Evolutionary conservation across 2,888 invertebrate genomes (phyloP).

Genomic region (Operophtera brumata): DNA sequence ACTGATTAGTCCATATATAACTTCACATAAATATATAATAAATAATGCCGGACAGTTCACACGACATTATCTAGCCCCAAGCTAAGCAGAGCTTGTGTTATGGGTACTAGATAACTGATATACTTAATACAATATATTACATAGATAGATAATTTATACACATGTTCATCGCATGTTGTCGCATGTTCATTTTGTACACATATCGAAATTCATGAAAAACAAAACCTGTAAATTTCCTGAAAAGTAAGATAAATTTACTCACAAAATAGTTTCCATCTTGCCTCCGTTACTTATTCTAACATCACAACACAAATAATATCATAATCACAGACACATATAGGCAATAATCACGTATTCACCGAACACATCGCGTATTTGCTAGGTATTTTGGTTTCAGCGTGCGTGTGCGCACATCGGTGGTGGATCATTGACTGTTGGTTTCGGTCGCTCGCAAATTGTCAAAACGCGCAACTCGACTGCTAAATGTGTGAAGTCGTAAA

Average conservation of each 20-base stretch:
- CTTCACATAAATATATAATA: no score
- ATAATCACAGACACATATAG: constrained; percentile 32
- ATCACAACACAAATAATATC: constrained; percentile 34
- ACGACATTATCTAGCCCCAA: no score
- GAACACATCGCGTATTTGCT: constrained; percentile 27
- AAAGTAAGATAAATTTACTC: constrained; percentile 23
- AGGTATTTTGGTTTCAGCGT: constrained; percentile 9
- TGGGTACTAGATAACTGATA: no score
- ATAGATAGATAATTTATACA: no score
- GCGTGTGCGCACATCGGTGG: constrained; percentile 33
- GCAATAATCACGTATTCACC: constrained; percentile 26
- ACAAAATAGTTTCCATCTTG: constrained; percentile 39
- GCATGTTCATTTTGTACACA: no score
- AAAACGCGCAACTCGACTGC: constrained; percentile 8
- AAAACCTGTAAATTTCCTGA: no score
- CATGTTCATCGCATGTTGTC: no score
- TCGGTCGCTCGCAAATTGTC: constrained; percentile 5
- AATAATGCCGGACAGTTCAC: no score
- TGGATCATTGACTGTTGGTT: constrained; percentile 23
- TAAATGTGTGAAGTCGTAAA: not conserved
- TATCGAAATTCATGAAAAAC: no score
- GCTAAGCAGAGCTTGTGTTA: no score
- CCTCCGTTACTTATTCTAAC: constrained; percentile 24
- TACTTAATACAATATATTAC: no score
- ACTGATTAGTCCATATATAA: no score